Evolutionary conservation across 1,140 invertebrate species (phyloP), one percentile per base, ranked within the genome.

Genomic region (Drosophila asahinai): DNA sequence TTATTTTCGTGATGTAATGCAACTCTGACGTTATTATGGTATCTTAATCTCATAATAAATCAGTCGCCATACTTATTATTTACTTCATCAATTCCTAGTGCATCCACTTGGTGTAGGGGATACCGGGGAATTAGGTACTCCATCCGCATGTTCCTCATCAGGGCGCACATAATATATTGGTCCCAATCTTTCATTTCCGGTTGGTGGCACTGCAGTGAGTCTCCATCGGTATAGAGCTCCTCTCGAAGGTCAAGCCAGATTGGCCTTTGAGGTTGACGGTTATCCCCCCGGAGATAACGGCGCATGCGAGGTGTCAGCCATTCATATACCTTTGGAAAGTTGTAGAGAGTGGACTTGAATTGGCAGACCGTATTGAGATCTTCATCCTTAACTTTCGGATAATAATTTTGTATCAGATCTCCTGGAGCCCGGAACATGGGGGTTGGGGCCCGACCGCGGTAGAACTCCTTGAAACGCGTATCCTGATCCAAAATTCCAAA

Each of bases 321-420:
- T 0, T 6, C 0, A 7, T 12, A 0, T 1, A 19, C 5, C 0
- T 5, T 4, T n/a, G 51, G 51, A 0, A 0, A 0, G n/a, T 36
- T 36, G 11, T 36, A 33, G 2, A 19, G 0, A 2, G 51, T 54
- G 27, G 27, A 27, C 49, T 3, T 30, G 5, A 2, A 0, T 0
- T 1, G 2, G 22, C 49, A 51, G 8, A 49, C 25, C n/a, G 42
- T 45, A 8, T 3, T 9, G 8, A 17, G 42, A 2, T 11, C 9
- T 2, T 36, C 33, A 8, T 8, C 7, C 11, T 12, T 3, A 9
- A 11, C 8, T 9, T 11, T 11, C 9, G 33, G 33, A 36, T 36
- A 36, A 11, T 36, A 36, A 11, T 36, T 36, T 3, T 36, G 2
- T 36, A 3, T 11, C 33, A 11, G 33, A 2, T 36, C 3, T 11